Percentiles rank a stretch among this genome's conserved stretches.
Evolutionary conservation across 2,113 vertebrate genomes (phyloP).

Genomic region (Grammomys dolichurus): DNA sequence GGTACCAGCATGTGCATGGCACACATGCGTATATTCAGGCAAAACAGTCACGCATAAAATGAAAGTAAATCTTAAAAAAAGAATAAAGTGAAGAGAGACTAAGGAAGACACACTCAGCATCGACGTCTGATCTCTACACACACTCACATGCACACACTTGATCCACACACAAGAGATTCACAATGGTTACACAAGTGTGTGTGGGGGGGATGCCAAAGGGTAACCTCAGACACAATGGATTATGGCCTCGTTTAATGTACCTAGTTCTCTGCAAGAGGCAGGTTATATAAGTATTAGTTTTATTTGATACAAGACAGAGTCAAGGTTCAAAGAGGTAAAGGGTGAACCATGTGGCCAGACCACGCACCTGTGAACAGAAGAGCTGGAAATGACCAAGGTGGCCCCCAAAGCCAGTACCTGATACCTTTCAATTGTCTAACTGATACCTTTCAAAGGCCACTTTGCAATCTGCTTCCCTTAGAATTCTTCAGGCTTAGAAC

Average conservation of each 20-base stretch:
- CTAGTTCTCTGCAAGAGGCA: background rate
- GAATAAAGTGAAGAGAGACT: no score
- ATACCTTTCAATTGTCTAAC: background rate
- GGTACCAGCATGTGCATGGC: background rate
- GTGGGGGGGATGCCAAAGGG: background rate
- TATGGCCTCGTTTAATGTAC: background rate
- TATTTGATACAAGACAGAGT: background rate
- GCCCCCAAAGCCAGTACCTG: background rate
- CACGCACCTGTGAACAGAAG: background rate
- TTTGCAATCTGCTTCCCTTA: background rate
- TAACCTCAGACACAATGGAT: background rate
- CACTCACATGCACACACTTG: background rate
- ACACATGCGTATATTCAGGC: background rate
- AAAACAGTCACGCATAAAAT: background rate
- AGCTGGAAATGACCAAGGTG: background rate
- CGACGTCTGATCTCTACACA: background rate
- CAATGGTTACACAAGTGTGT: background rate
- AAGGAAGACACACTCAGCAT: background rate
- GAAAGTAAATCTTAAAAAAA: background rate
- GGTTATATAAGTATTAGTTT: background rate
- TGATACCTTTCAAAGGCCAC: conserved; percentile 1
- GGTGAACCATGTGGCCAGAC: background rate
- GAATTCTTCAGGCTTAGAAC: background rate
- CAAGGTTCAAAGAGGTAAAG: background rate
- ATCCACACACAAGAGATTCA: background rate